phyloP scores from a whole-genome alignment of 1,140 invertebrate species.

The Mya arenaria region DNA sequence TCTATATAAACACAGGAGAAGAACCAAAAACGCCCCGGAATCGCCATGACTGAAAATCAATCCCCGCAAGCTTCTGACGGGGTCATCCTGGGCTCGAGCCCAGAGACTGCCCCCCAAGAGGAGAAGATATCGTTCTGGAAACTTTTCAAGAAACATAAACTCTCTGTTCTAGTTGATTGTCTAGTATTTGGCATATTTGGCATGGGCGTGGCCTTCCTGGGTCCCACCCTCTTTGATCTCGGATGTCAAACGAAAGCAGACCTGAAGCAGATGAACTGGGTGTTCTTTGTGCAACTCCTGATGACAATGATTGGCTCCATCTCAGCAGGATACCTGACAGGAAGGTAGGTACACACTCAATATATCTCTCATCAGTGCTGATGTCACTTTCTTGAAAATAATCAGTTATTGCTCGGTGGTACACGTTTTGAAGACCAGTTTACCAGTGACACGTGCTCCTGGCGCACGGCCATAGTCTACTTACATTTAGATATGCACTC shows the following conservation, averaged over 20 bases:
- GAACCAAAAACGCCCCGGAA: too few species aligned
- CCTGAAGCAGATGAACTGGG: slow-evolving; percentile 82
- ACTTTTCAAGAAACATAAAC: slow-evolving; percentile 80
- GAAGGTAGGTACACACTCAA: slow-evolving; percentile 77
- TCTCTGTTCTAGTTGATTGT: slow-evolving; percentile 81
- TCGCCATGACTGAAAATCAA: neutral
- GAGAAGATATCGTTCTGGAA: slow-evolving; percentile 73
- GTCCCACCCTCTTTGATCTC: slow-evolving; percentile 82
- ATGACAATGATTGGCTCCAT: slow-evolving; percentile 82
- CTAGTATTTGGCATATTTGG: slow-evolving; percentile 82
- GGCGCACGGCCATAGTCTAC: too few species aligned
- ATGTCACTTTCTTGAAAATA: too few species aligned
- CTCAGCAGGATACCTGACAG: slow-evolving; percentile 80
- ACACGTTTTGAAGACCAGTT: too few species aligned
- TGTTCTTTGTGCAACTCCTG: slow-evolving; percentile 82
- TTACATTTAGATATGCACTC: too few species aligned
- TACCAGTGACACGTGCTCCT: too few species aligned
- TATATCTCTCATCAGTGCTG: too few species aligned
- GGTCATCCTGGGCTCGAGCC: slow-evolving; percentile 23
- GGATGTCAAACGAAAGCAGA: slow-evolving; percentile 82
- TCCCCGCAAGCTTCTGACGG: neutral
- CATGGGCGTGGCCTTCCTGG: slow-evolving; percentile 83
- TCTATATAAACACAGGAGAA: too few species aligned
- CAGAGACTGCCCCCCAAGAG: neutral
- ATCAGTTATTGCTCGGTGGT: too few species aligned